Evolutionary conservation across 2,888 invertebrate genomes (phyloP).

Genomic region (Xestia ashworthii): DNA sequence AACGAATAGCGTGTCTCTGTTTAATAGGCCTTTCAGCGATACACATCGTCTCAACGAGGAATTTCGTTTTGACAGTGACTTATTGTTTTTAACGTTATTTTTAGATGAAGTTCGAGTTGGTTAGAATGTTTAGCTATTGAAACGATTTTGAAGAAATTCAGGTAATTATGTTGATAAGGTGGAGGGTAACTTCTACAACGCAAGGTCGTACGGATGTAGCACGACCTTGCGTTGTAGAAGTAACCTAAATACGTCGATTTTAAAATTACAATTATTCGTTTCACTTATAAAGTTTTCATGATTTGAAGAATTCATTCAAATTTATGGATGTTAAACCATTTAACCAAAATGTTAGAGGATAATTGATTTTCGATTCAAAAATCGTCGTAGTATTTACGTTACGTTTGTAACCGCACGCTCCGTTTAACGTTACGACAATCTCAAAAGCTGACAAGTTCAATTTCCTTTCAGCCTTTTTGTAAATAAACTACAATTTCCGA

Average conservation of each 20-base stretch:
- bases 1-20: constrained; percentile 85
- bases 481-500: background rate
- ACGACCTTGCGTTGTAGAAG: background rate
- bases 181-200: no score
- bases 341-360: background rate
- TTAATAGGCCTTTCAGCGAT: constrained; percentile 87
- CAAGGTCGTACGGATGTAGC: no score
- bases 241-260: background rate
- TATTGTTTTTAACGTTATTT: constrained; percentile 49
- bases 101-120: background rate
- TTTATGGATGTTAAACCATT: background rate
- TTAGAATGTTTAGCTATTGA: background rate
- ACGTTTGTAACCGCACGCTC: background rate
- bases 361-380: background rate
- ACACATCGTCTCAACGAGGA: constrained; percentile 66
- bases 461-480: background rate
- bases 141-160: background rate
- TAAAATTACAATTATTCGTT: background rate
- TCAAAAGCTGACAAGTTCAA: background rate
- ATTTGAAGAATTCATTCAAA: background rate
- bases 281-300: background rate
- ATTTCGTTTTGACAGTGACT: constrained; percentile 70
- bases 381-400: background rate
- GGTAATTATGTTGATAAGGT: background rate
- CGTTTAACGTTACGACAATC: background rate